Conservation (phyloP, 2,888 invertebrate genomes). For the Chrysina gloriosa region DNA sequence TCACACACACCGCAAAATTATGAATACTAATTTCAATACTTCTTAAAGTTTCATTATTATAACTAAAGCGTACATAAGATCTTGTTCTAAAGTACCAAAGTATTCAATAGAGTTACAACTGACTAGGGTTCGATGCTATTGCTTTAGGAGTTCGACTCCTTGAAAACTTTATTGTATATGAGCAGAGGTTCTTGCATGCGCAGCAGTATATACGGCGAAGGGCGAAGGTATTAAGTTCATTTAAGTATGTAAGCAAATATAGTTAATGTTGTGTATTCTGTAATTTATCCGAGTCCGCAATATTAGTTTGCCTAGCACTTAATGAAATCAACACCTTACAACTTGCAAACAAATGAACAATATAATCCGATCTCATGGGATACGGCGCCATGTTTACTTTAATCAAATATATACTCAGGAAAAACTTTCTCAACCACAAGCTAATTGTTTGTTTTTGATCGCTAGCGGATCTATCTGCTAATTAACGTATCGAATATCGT, state of each 20-base stretch:
- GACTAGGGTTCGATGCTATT: not conserved
- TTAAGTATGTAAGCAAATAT: constrained; percentile 60
- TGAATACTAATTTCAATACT: too few species aligned
- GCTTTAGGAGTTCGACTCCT: not conserved
- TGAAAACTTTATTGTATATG: constrained; percentile 7
- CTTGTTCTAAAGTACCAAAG: too few species aligned
- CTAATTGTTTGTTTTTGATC: constrained; percentile 26
- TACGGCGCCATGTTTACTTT: constrained; percentile 36
- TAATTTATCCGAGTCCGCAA: constrained; percentile 60
- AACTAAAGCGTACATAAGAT: too few species aligned
- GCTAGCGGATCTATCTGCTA: constrained; percentile 17
- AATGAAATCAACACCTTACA: constrained; percentile 62
- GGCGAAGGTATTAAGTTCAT: constrained; percentile 41
- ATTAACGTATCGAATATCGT: constrained; percentile 26
- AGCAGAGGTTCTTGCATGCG: not conserved
- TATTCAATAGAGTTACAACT: not conserved
- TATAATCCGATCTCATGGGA: constrained; percentile 51
- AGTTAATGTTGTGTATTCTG: constrained; percentile 62
- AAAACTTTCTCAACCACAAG: constrained; percentile 26
- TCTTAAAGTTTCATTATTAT: too few species aligned
- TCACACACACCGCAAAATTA: too few species aligned
- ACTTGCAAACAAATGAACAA: constrained; percentile 57
- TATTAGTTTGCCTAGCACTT: constrained; percentile 62
- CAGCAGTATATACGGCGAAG: not conserved
- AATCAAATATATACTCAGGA: constrained; percentile 40